Base-by-base conservation (phyloP, 2,888 invertebrate species). In the Amphimallon solstitiale region DNA sequence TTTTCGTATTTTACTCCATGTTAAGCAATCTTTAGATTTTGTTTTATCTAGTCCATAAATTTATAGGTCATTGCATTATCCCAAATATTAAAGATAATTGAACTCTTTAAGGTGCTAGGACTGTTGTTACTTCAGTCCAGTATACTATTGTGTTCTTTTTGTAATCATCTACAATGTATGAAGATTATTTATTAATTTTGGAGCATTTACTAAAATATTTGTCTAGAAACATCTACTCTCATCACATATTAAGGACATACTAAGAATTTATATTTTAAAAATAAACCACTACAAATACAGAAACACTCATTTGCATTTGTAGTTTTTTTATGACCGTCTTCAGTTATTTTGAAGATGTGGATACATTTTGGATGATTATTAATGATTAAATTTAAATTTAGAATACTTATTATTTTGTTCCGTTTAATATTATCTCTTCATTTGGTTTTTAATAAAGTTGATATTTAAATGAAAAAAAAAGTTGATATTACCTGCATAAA, bases 31-130 rank as follows among this genome's bases (percentile, higher is more conserved):
- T 43, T 59, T 45, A 29, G 10, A 59, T 59, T 15, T 45, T 40
- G 14, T 51, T 62, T 51, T 62, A 29, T 62, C 62, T 62, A 62
- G 62, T 62, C 62, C 62, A 29, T 49, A 62, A 62, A 38, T 51
- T 49, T 21, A n/a, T 62, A 62, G 51, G 51, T 51, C 12, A 23
- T 35, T 46, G 49, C 51, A 29, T 62, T 49, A 51, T 62, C 62
- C 62, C 62, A 62, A 62, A 62, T 62, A 62, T 62, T 49, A 51
- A 38, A 15, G 29, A 59, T 43, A 59, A 29, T 62, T 40, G 48
- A 48, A 46, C 38, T 51, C n/a, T 17, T 9, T 48, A 51, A 51
- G 49, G 49, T 51, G 49, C 49, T 62, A 62, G 49, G 40, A 6
- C 62, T 49, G 62, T 21, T 15, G 23, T 21, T 15, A 15, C 37